These are phyloP conservation scores for Nasonovia ribisnigri DNA, from an alignment of 2,888 invertebrate genomes.

Conservation along the genomic window DNA sequence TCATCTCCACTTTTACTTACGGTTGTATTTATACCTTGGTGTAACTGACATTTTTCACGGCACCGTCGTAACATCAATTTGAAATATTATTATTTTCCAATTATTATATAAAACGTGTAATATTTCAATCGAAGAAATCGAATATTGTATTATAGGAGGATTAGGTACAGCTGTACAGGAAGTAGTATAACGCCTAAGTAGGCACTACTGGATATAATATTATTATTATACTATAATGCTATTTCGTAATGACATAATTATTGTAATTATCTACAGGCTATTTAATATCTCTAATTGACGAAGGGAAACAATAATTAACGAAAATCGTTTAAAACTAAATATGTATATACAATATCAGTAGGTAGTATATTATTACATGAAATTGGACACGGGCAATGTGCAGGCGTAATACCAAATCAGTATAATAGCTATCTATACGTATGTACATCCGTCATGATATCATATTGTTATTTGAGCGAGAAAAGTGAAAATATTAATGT, in stretches of 20 bases:
- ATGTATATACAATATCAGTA: neutral
- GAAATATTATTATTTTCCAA: neutral
- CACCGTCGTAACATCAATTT: neutral
- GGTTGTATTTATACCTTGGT: neutral
- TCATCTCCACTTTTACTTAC: neutral
- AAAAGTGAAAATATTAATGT: neutral
- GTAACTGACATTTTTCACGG: neutral
- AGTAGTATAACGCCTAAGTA: neutral
- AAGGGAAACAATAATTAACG: neutral
- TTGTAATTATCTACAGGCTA: neutral
- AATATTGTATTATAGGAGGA: neutral
- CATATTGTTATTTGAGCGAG: neutral
- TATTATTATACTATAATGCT: neutral
- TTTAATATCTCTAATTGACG: neutral
- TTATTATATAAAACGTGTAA: neutral
- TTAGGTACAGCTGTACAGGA: neutral
- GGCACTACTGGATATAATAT: neutral
- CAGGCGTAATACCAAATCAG: neutral
- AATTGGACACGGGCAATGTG: neutral
- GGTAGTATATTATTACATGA: neutral
- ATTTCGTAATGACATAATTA: neutral
- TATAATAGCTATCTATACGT: neutral
- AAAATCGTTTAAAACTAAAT: neutral
- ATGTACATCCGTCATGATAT: neutral
- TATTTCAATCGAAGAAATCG: neutral